A percentile compares a stretch with the other conserved stretches of the same genome.
Evolutionary conservation across 2,113 vertebrate genomes (phyloP).

Genomic region (Hepsetus odoe): DNA sequence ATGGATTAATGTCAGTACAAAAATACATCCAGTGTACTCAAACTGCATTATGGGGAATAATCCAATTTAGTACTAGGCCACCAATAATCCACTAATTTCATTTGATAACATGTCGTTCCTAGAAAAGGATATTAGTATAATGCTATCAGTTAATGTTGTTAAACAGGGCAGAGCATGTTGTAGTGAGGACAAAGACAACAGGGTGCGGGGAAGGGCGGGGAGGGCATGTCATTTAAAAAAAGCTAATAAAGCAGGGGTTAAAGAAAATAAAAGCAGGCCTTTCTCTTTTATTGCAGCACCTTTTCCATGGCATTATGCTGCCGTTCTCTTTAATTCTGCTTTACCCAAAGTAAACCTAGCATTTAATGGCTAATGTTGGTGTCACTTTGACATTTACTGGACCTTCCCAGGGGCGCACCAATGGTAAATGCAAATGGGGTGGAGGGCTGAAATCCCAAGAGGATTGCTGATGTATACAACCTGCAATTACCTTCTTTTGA

Average conservation of each 20-base stretch:
- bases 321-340: conserved; percentile 44
- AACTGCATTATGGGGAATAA: conserved; percentile 61
- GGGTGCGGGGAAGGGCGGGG: background rate
- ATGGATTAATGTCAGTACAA: conserved; percentile 39
- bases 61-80: conserved; percentile 58
- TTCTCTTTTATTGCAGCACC: conserved; percentile 48
- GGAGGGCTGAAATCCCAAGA: conserved; percentile 51
- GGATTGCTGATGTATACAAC: conserved; percentile 60
- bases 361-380: conserved; percentile 52
- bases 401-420: conserved; percentile 49
- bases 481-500: conserved; percentile 61
- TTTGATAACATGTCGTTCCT: conserved; percentile 61
- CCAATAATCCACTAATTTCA: conserved; percentile 66
- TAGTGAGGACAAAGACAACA: conserved; percentile 19
- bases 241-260: conserved; percentile 46
- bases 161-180: conserved; percentile 28
- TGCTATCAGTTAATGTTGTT: conserved; percentile 60
- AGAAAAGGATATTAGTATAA: conserved; percentile 62
- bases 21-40: conserved; percentile 32
- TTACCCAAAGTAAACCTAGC: conserved; percentile 49
- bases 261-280: conserved; percentile 31
- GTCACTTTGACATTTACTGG: conserved; percentile 54
- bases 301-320: conserved; percentile 40
- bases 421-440: conserved; percentile 55
- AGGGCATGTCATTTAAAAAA: conserved; percentile 34